These are phyloP conservation scores for Platycheirus rosarum DNA, from an alignment of 2,888 invertebrate genomes.

Conservation along the genomic window DNA sequence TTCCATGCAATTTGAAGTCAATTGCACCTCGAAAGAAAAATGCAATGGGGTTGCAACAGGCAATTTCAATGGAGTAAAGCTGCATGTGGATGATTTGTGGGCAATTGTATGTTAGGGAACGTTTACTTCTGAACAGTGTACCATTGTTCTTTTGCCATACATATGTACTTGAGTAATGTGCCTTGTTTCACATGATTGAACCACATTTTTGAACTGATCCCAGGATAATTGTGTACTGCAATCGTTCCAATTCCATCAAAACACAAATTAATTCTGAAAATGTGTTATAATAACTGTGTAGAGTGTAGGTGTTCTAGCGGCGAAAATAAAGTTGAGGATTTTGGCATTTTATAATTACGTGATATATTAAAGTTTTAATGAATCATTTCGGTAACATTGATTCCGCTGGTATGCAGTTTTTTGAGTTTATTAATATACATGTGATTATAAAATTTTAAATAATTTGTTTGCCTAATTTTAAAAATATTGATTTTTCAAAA, in stretches of 20 bases:
- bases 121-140: constrained; percentile 49
- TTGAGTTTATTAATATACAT: no score
- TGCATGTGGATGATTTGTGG: constrained; percentile 61
- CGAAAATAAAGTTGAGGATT: no score
- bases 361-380: no score
- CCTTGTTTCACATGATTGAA: constrained; percentile 63
- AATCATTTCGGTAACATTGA: no score
- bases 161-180: constrained; percentile 19
- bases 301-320: no score
- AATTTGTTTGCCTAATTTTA: no score
- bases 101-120: constrained; percentile 64
- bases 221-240: constrained; percentile 20
- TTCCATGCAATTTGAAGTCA: constrained; percentile 66
- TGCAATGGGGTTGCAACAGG: not conserved
- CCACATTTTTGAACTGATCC: constrained; percentile 51
- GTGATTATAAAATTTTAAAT: no score
- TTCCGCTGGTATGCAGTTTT: no score
- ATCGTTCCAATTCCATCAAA: not conserved
- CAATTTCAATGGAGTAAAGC: constrained; percentile 7
- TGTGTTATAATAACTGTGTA: no score
- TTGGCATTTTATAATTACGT: no score
- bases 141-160: constrained; percentile 30
- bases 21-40: constrained; percentile 59
- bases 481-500: no score
- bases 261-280: not conserved